Conservation (phyloP, 1,140 invertebrate species). For the Chironomus striatipennis region DNA sequence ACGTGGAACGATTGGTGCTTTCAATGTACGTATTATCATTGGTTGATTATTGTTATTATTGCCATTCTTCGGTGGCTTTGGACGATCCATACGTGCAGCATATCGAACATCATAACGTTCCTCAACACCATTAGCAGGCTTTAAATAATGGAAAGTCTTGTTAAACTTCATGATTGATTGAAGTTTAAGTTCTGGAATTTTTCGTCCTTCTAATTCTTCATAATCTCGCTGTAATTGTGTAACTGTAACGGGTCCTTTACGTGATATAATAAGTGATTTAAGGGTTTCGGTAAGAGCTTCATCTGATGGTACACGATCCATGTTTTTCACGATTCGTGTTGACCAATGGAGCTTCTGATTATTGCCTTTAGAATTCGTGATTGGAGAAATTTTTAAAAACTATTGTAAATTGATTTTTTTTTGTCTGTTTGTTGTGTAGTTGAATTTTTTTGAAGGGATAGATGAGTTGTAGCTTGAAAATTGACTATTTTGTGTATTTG, state of each 20-base stretch:
- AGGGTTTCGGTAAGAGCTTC: not conserved
- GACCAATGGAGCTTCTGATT: not conserved
- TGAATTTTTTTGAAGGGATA: too few species aligned
- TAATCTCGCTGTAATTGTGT: not conserved
- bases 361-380: not conserved
- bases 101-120: slow-evolving; percentile 6
- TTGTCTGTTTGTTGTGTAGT: not conserved
- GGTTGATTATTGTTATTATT: not conserved
- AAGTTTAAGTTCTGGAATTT: not conserved
- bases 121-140: not conserved
- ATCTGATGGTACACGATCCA: not conserved
- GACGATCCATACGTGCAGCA: not conserved
- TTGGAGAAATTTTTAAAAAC: not conserved
- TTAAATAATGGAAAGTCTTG: not conserved
- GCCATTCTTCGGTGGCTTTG: not conserved
- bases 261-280: not conserved
- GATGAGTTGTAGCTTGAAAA: too few species aligned
- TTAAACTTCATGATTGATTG: not conserved
- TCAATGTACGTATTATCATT: not conserved
- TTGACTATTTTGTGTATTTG: too few species aligned
- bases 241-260: not conserved
- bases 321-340: not conserved
- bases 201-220: slow-evolving; percentile 11
- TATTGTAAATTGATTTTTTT: not conserved
- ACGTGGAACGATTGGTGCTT: not conserved